Base-by-base conservation (phyloP, 1,140 invertebrate species). In the Tetragnatha versicolor region DNA sequence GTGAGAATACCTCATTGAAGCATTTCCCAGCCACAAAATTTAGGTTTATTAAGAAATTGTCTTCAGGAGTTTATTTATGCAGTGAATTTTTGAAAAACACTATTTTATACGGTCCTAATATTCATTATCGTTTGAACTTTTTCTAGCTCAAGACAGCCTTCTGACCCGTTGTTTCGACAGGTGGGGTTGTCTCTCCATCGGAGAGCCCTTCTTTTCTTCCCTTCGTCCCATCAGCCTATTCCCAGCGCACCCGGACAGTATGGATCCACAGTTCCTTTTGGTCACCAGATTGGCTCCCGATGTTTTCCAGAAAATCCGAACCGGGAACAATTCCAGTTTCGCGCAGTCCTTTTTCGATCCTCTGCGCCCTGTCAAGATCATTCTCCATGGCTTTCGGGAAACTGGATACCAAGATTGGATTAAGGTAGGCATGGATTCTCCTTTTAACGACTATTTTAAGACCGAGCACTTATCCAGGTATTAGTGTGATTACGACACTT, bases 321-420 rank as follows among this genome's bases (percentile, higher is more conserved):
- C 35, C 10, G 51, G 60, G n/a, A 69, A 70, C 35, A 79, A 82
- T 35, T 45, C 68, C 12, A 73, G 37, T 39, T 79, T 79, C 80
- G 22, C 51, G 14, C 42, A 65, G 45, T 53, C 80, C 79, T 68
- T 53, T 80, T 76, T 79, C 45, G 42, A 70, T 83, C 86, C 88
- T 3, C 83, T 85, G 2, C 89, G 88, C n/a, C 90, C 90, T 25
- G 88, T 92, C 47, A 94, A 91, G 83, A 88, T 95, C 73, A 90
- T 96, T 47, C 88, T 91, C 12, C 94, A 96, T 82, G 94, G 94
- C 9, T 96, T 93, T 83, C 85, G 94, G 42, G 94, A 95, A 82
- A 90, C 91, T 53, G 93, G 93, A 6, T 88, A 91, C 78, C 91
- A 92, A 81, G 85, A 88, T 27, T 95, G 94, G 94, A 84, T 88